Base-by-base conservation (phyloP, 2,888 invertebrate genomes). In the Meiosimyza decipiens region DNA sequence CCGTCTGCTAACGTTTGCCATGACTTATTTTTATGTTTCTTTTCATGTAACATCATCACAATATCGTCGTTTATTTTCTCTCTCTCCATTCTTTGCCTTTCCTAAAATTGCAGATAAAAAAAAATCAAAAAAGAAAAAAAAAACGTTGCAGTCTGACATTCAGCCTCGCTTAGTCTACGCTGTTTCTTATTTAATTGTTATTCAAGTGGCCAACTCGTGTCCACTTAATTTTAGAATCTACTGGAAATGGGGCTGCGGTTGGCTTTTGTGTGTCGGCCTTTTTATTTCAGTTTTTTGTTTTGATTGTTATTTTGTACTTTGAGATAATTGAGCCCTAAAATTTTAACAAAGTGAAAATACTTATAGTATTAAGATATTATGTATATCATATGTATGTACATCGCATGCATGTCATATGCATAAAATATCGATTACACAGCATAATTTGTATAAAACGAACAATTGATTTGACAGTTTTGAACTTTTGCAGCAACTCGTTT, bases 201-300 rank as follows among this genome's bases (percentile, higher is more conserved):
- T 79, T 82, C 80, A 82, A 82, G 83, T 81, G 82, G 78, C 79
- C 82, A 82, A 82, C 82, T 82, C 81, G 81, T 80, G 81, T 80
- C 81, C 83, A 82, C 83, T 82, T 82, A 81, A 82, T 82, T 82
- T 81, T 80, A 80, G 65, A 59, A 59, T 60, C 54, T 50, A 52
- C 54, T 59, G 13, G 15, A 57, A 28, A 69, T 52, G 18, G 52
- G 40, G 65, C 64, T 64, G 64, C 64, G 47, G 57, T 72, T 51
- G 50, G 57, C 40, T 68, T 64, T 59, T 64, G 50, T 64, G 55
- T 65, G 60, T 50, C 12, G 15, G 33, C 65, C 60, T 59, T n/a
- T 59, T 71, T 40, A 6, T 13, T 60, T 60, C 15, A 3, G 28
- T 3, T 22, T 22, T 16, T 22, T 60, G 9, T 60, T 18, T 28